Percentiles rank a stretch among this genome's conserved stretches.
These are phyloP conservation scores for Nibea coibor DNA, from an alignment of 2,113 vertebrate genomes.

Conservation along the genomic window DNA sequence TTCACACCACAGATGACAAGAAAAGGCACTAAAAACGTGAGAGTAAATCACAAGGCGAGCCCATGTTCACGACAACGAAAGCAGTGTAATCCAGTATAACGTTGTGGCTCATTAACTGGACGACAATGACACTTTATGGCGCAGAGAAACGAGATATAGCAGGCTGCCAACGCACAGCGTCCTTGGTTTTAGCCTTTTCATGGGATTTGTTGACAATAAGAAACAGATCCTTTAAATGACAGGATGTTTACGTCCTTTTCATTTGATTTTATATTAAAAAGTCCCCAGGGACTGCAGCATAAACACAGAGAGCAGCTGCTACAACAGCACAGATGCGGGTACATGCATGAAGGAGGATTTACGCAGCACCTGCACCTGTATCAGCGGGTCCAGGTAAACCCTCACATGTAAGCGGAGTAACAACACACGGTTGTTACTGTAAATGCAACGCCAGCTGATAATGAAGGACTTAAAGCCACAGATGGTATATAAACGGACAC, in stretches of 20 bases:
- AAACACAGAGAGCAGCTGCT: constrained; percentile 33
- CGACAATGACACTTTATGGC: background rate
- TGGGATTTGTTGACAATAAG: background rate
- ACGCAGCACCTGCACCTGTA: constrained; percentile 10
- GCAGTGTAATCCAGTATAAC: background rate
- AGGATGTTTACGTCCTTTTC: background rate
- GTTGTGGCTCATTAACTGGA: background rate
- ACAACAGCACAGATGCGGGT: constrained; percentile 22
- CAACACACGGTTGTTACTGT: background rate
- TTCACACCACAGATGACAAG: too few species aligned
- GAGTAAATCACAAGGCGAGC: too few species aligned
- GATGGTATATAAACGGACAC: constrained; percentile 19
- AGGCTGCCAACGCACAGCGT: background rate
- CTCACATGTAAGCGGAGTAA: constrained; percentile 1
- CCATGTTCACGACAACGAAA: background rate
- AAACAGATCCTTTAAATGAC: background rate
- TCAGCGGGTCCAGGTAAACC: background rate
- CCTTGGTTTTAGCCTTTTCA: background rate
- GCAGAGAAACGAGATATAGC: background rate
- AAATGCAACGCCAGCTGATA: background rate
- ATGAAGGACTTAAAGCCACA: background rate
- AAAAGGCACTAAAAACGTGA: too few species aligned
- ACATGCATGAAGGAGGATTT: background rate
- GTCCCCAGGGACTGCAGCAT: background rate
- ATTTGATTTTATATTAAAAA: background rate